Conservation (phyloP, 2,797 vertebrate genomes). For the Pteronotus mesoamericanus region DNA sequence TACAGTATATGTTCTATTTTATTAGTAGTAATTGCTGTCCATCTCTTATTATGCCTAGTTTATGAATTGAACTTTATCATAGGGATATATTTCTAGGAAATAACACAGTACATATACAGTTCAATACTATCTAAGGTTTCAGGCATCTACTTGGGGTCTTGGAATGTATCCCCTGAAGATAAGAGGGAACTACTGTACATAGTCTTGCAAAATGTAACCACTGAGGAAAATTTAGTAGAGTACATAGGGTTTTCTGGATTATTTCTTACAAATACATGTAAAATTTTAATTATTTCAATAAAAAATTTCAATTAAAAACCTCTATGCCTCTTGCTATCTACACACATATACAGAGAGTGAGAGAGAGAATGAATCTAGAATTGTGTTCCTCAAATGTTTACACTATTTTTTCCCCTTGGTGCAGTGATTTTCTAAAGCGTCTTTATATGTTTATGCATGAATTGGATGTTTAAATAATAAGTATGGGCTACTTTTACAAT, state of each 20-base stretch:
- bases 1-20: not conserved
- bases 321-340: not conserved
- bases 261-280: not conserved
- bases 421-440: not conserved
- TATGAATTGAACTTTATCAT: not conserved
- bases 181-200: not conserved
- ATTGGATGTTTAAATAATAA: not conserved
- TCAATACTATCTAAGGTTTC: not conserved
- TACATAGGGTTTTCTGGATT: not conserved
- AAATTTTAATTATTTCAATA: not conserved
- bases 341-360: not conserved
- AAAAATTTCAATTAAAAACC: not conserved
- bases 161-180: not conserved
- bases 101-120: not conserved
- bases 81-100: not conserved
- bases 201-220: not conserved
- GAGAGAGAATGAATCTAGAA: not conserved
- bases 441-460: not conserved
- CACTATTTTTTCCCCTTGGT: not conserved
- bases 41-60: not conserved
- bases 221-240: not conserved
- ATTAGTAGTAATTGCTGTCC: not conserved
- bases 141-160: not conserved
- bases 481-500: not conserved
- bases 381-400: not conserved